Percentiles rank a stretch among this genome's conserved stretches.
Conservation (phyloP, 2,797 vertebrate species). For the Pitangus sulphuratus region DNA sequence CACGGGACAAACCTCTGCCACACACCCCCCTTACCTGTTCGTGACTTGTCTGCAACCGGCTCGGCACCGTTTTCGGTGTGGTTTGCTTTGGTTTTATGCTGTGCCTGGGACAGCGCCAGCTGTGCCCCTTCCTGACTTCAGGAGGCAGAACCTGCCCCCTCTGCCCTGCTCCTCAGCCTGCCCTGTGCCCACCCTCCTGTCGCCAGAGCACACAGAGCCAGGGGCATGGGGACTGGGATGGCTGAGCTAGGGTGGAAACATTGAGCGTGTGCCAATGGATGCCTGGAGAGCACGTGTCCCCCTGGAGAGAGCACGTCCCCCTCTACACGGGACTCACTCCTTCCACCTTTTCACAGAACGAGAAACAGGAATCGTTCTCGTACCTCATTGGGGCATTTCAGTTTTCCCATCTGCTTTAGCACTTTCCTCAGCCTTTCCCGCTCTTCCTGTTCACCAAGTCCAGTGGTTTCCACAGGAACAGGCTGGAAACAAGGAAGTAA, state of each 20-base stretch:
- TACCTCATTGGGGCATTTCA: slow-evolving; percentile 96
- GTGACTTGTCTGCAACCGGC: background rate
- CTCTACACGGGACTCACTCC: background rate
- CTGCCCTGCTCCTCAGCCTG: background rate
- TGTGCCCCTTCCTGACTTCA: background rate
- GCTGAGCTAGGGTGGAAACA: background rate
- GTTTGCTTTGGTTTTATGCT: background rate
- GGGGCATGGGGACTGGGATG: background rate
- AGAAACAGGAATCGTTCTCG: slow-evolving; percentile 40
- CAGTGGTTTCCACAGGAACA: slow-evolving; percentile 78
- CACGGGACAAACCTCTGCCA: background rate
- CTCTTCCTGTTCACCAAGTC: slow-evolving; percentile 88
- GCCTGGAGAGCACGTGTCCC: background rate
- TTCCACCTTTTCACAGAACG: background rate
- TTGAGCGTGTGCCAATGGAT: fast-evolving
- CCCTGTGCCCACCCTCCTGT: background rate
- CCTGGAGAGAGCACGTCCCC: background rate
- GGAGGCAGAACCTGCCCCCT: background rate
- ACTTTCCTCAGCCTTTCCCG: slow-evolving; percentile 91
- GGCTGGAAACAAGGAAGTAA: slow-evolving; percentile 71
- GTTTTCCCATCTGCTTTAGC: slow-evolving; percentile 96
- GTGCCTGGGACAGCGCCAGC: background rate
- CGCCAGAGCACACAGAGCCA: fast-evolving
- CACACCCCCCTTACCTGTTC: background rate
- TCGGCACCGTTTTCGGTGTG: fast-evolving